Base-by-base conservation (phyloP, 2,113 vertebrate species). In the Ophiodon elongatus region DNA sequence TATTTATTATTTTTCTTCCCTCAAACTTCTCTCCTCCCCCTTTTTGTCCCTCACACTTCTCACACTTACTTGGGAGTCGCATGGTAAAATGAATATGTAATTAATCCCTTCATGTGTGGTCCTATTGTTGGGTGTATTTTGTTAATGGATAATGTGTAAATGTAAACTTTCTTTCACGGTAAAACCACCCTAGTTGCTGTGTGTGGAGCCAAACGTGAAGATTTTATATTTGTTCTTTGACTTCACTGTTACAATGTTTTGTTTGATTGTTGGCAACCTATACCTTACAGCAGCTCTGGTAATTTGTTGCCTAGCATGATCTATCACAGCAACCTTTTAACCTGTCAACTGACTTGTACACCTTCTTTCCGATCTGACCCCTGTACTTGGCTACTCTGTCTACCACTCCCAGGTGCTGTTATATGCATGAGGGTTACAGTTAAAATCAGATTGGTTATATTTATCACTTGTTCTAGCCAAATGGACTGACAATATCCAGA, bases 371-470 rank as follows among this genome's bases (percentile, higher is more conserved):
- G 69, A 1, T 83, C 59, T 77, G 39, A 76, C 63, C 54, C 68
- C 72, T 86, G 75, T 83, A 79, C 50, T 47, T 60, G 23, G 8
- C 45, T 76, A 3, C 52, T 71, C 65, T 75, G 57, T 74, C 63
- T 35, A 11, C 31, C 74, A 39, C 45, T 47, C 52, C 33, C 70
- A 37, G 73, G 64, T 84, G 76, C 64, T 75, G 85, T 78, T 68
- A 59, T 76, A 21, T 90, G 86, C 82, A 89, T 88, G 85, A 86
- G 54, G 67, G 57, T 78, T 84, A n/a, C 21, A 10, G 57, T 67
- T 76, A n/a, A 76, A 57, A 77, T 21, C 23, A 14, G 47, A 65
- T 50, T 62, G 63, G n/a, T 59, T 60, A 3, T 4, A 25, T 23
- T 33, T 35, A 62, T 23, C 43, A 60, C 15, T 39, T 25, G 35